A percentile compares a stretch with the other conserved stretches of the same genome.
Evolutionary conservation across 2,797 vertebrate genomes (phyloP).

Genomic region (Meriones psammophilus): DNA sequence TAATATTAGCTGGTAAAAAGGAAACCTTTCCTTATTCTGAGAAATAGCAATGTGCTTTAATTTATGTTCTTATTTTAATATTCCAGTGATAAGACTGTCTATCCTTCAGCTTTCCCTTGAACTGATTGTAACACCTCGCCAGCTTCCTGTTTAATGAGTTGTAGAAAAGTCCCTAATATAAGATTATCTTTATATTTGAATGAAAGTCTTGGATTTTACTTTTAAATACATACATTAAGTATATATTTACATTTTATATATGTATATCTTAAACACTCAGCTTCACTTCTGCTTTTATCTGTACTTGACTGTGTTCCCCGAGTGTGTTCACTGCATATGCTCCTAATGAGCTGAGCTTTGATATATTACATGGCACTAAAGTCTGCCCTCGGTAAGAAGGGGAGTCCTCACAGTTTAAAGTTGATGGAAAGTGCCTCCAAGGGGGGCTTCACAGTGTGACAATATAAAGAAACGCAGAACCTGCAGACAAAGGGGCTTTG

Average conservation of each 20-base stretch:
- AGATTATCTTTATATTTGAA: conserved; percentile 38
- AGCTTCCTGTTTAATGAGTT: conserved; percentile 15
- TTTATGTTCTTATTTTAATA: neutral
- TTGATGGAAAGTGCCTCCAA: neutral
- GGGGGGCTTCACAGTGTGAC: neutral
- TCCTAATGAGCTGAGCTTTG: neutral
- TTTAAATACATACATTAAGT: neutral
- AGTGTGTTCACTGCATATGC: neutral
- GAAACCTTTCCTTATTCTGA: neutral
- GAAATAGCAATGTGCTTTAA: neutral
- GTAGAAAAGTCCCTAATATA: neutral
- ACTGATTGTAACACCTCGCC: neutral
- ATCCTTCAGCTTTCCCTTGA: conserved; percentile 44
- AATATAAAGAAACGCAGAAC: neutral
- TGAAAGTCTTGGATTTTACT: neutral
- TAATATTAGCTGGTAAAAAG: neutral
- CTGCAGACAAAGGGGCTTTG: neutral
- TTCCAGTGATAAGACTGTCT: neutral
- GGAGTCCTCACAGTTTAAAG: accelerated
- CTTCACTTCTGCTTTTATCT: neutral
- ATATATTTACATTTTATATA: neutral
- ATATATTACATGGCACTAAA: accelerated
- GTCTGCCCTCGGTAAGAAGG: neutral
- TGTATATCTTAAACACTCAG: neutral
- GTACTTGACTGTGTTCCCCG: neutral